phyloP scores from a whole-genome alignment of 2,113 vertebrate species.

The Procavia capensis region DNA sequence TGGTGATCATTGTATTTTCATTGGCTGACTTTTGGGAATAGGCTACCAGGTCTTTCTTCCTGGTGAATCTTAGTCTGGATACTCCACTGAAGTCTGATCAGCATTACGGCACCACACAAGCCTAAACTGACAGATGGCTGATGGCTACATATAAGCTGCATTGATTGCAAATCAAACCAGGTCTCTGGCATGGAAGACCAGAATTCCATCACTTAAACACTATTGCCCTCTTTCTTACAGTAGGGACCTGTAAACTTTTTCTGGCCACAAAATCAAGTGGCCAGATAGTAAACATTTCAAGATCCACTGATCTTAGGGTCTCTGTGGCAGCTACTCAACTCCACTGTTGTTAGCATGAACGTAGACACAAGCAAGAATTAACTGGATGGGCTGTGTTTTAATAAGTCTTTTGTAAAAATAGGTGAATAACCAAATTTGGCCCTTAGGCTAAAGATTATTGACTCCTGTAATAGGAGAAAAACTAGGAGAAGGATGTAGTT shows the following conservation, averaged over 20 bases:
- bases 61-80: neutral
- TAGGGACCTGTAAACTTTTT: neutral
- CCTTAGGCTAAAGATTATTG: neutral
- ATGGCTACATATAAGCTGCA: neutral
- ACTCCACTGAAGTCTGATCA: neutral
- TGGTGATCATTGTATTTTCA: neutral
- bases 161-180: neutral
- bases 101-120: neutral
- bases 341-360: neutral
- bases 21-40: neutral
- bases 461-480: neutral
- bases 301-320: neutral
- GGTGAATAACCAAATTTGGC: neutral
- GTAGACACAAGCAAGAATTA: neutral
- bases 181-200: neutral
- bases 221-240: neutral
- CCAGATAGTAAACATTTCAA: neutral
- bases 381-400: slow-evolving; percentile 6
- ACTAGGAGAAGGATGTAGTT: neutral
- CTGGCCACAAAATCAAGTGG: neutral
- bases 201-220: neutral
- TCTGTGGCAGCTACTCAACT: neutral
- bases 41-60: neutral
- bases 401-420: slow-evolving; percentile 45
- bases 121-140: neutral